A percentile compares a stretch with the other conserved stretches of the same genome.
phyloP scores from a whole-genome alignment of 2,797 vertebrate species.

The Etheostoma nigrum region DNA sequence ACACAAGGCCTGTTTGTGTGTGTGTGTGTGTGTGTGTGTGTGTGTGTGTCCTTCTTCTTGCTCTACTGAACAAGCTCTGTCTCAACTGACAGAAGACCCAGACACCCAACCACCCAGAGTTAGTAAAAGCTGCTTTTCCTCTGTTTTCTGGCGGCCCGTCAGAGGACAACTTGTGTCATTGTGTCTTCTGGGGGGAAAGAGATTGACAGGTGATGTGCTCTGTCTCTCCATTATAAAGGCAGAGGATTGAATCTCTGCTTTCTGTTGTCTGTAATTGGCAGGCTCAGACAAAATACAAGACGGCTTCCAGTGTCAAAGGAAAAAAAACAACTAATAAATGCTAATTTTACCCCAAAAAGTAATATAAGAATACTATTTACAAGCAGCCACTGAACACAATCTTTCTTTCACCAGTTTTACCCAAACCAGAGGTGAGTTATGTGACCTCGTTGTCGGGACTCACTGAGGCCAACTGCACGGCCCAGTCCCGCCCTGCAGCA shows the following conservation, averaged over 20 bases:
- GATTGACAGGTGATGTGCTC: slow-evolving; percentile 42
- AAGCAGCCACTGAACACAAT: not conserved
- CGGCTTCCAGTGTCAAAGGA: not conserved
- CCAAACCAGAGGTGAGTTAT: slow-evolving; percentile 78
- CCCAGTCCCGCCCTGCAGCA: slow-evolving; percentile 78
- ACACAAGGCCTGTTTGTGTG: slow-evolving; percentile 71
- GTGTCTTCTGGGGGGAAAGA: not conserved
- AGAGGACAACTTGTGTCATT: slow-evolving; percentile 34
- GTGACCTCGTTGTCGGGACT: slow-evolving; percentile 61
- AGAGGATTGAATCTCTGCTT: slow-evolving; percentile 10
- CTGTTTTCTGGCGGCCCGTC: slow-evolving; percentile 30
- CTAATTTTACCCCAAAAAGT: too few relatives aligned
- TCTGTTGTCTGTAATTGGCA: slow-evolving; percentile 3
- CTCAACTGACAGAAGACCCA: slow-evolving; percentile 24
- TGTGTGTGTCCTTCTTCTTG: slow-evolving; percentile 19
- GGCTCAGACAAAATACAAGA: not conserved
- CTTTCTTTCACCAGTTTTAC: slow-evolving; percentile 75
- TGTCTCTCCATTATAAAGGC: slow-evolving; percentile 26
- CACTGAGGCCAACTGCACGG: slow-evolving; percentile 85
- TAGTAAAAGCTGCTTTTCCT: slow-evolving; percentile 54
- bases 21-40: slow-evolving; percentile 40
- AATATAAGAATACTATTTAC: not conserved
- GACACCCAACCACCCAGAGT: slow-evolving; percentile 44
- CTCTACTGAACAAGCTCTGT: slow-evolving; percentile 67
- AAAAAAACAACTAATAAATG: not conserved